These are phyloP conservation scores for Stercorarius parasiticus DNA, from an alignment of 2,113 vertebrate genomes.

Conservation along the genomic window DNA sequence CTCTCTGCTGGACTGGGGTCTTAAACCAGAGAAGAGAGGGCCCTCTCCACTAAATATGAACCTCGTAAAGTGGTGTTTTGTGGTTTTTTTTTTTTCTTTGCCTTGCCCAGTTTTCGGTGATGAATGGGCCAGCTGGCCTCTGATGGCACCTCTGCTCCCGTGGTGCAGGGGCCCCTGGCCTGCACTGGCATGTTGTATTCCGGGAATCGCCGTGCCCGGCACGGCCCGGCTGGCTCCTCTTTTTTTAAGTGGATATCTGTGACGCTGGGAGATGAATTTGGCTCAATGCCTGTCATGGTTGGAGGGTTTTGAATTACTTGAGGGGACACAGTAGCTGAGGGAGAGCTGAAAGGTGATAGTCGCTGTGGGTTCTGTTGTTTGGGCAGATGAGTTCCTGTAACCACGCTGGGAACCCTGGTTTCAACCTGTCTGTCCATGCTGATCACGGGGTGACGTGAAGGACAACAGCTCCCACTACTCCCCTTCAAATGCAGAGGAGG, in stretches of 20 bases:
- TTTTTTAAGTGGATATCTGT: not conserved
- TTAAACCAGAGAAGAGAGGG: not conserved
- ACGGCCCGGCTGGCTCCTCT: not conserved
- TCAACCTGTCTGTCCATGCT: not conserved
- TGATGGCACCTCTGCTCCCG: not conserved
- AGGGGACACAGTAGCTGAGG: not conserved
- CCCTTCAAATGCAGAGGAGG: not conserved
- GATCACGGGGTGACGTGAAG: not conserved
- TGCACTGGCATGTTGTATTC: fast-evolving
- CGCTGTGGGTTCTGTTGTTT: not conserved
- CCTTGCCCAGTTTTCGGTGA: not conserved
- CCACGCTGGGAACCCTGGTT: not conserved
- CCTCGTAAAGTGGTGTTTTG: not conserved
- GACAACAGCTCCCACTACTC: not conserved
- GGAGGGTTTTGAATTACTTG: not conserved
- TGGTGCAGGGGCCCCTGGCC: not conserved
- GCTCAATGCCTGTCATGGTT: not conserved
- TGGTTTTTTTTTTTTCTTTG: not conserved
- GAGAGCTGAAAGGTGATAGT: not conserved
- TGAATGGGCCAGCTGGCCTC: not conserved
- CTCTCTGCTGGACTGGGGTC: not conserved
- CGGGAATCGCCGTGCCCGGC: fast-evolving
- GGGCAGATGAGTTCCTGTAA: not conserved
- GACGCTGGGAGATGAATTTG: not conserved
- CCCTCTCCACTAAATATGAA: not conserved